Evolutionary conservation across 2,888 invertebrate genomes (phyloP).

Genomic region (Allacma fusca): DNA sequence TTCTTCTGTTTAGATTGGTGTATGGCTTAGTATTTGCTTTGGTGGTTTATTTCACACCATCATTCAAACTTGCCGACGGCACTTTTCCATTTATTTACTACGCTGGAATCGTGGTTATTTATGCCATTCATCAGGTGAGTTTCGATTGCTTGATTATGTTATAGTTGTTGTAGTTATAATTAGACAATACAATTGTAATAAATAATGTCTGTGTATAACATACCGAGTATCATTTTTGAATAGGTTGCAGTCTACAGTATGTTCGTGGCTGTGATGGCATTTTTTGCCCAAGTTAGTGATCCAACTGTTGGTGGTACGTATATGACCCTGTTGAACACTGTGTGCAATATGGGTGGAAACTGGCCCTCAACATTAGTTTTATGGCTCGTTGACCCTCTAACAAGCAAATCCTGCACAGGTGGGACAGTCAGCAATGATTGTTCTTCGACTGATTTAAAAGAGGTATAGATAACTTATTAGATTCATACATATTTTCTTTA

Average conservation of each 20-base stretch:
- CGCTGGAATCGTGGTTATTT: conserved; percentile 76
- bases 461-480: conserved; percentile 68
- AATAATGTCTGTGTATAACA: too few species aligned
- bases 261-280: conserved; percentile 98
- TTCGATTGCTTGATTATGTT: neutral
- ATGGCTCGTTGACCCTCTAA: conserved; percentile 89
- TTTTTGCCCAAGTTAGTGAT: conserved; percentile 96
- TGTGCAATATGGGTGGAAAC: conserved; percentile 95
- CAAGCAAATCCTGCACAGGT: conserved; percentile 75
- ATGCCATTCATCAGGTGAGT: conserved; percentile 87
- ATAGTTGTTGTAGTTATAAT: neutral
- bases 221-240: too few species aligned
- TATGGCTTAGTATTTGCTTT: conserved; percentile 85
- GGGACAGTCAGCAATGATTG: conserved; percentile 68
- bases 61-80: conserved; percentile 72
- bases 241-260: conserved; percentile 94
- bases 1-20: conserved; percentile 71
- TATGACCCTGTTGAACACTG: conserved; percentile 97
- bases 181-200: neutral
- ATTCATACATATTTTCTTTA: too few species aligned
- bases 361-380: conserved; percentile 94
- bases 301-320: conserved; percentile 97
- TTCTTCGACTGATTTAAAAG: conserved; percentile 70
- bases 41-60: conserved; percentile 86
- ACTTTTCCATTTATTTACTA: conserved; percentile 76